Evolutionary conservation across 2,113 vertebrate species (phyloP).

Genomic region (Pleuronectes platessa): DNA sequence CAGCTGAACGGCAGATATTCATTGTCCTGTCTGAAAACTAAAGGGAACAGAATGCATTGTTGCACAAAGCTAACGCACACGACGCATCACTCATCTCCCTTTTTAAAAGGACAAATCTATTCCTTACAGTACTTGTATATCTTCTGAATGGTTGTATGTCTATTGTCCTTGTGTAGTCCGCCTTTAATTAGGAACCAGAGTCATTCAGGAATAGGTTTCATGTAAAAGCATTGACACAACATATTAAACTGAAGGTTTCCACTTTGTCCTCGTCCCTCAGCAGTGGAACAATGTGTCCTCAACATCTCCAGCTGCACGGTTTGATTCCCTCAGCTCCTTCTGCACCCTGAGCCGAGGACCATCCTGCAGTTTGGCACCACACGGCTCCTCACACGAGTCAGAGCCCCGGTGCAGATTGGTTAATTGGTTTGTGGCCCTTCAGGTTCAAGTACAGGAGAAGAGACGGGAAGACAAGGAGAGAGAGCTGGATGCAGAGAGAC

Average conservation of each 20-base stretch:
- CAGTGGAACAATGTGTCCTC: conserved; percentile 2
- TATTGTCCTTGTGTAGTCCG: too few species aligned
- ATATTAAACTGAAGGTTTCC: background rate
- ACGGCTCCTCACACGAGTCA: conserved; percentile 46
- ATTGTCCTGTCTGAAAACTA: background rate
- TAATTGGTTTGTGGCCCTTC: conserved; percentile 64
- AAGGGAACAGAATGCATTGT: too few species aligned
- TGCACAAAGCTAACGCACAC: too few species aligned
- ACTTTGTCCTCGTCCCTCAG: conserved; percentile 33
- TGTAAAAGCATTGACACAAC: too few species aligned
- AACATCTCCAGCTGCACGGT: conserved; percentile 11
- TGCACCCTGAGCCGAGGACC: conserved; percentile 12
- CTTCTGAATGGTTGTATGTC: too few species aligned
- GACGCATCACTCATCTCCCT: too few species aligned
- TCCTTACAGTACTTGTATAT: too few species aligned
- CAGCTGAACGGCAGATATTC: background rate
- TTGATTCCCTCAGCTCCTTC: conserved; percentile 24
- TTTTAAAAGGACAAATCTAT: too few species aligned
- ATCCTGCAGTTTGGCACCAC: conserved; percentile 51
- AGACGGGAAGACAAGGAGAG: background rate
- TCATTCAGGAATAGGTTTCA: too few species aligned
- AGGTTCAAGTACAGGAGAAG: background rate
- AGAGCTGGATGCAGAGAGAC: background rate
- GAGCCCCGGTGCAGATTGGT: conserved; percentile 50
- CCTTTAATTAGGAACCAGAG: too few species aligned